Evolutionary conservation across 2,113 vertebrate genomes (phyloP), one percentile per base, ranked within the genome.

Genomic region (Apus apus): DNA sequence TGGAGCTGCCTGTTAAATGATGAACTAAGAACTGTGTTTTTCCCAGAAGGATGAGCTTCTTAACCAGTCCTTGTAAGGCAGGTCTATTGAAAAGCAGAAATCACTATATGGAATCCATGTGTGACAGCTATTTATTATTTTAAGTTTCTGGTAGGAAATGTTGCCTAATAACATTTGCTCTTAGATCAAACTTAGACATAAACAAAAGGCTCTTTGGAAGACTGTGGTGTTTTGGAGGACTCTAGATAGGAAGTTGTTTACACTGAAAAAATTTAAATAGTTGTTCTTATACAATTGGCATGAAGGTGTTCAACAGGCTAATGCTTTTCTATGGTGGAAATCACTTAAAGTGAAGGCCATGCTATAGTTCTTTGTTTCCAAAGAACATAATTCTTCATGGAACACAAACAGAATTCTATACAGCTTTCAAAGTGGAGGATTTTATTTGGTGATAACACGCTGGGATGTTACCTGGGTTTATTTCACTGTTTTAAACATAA

Each of bases 111-210:
- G 83, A 87, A 87, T 72, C 65, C 50, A 7, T 60, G 60, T 13
- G 0, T 84, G 76, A 84, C 76, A 88, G 77, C 88, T 90, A 36
- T 77, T 87, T 32, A 46, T 78, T 48, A 45, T 66, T 90, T 92
- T 80, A 48, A 89, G 32, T 81, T 92, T 61, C 77, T 76, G 81
- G 67, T 94, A 79, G 85, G 94, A 87, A 96, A 13, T 82, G 68
- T 45, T 62, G 93, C 78, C 62, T 87, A 68, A 58, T 92, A 66
- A 53, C 40, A 53, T 75, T 88, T 96, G 62, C 76, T 93, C 66
- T 72, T 93, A 71, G 85, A 64, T 95, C 48, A 72, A 75, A 82
- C 13, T 76, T 84, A 88, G 90, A 62, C 30, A n/a, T 87, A 72
- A 93, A 53, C 51, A 65, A 67, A 86, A 75, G 66, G 73, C 9